Conservation (phyloP, 2,797 vertebrate species). For the Propithecus perrieri region DNA sequence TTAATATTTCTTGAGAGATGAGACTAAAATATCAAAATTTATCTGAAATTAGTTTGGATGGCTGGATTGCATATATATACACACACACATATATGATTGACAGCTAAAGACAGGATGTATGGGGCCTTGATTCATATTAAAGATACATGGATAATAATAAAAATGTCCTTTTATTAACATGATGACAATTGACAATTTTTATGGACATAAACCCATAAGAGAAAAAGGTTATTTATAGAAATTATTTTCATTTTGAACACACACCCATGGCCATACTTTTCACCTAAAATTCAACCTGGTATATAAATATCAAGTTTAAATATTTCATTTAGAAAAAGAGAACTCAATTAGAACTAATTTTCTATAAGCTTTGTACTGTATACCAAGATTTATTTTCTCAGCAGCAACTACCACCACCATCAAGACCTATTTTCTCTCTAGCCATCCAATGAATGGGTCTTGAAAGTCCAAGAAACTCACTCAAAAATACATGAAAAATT, state of each 20-base stretch:
- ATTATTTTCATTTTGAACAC: neutral
- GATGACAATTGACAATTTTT: neutral
- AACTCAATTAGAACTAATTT: neutral
- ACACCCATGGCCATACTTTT: neutral
- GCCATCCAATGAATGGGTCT: no score
- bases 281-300: neutral
- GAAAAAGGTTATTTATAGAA: neutral
- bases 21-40: neutral
- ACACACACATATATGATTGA: neutral
- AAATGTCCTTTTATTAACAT: neutral
- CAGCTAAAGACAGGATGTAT: neutral
- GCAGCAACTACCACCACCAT: no score
- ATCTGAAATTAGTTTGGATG: neutral
- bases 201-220: neutral
- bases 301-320: neutral
- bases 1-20: conserved; percentile 1
- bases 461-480: no score
- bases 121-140: neutral
- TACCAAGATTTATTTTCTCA: neutral
- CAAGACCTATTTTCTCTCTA: no score
- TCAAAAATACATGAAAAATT: no score
- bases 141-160: neutral
- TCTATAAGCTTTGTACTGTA: neutral
- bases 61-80: neutral
- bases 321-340: neutral